Conservation (phyloP, 1,140 invertebrate species). For the Drosophila sp. region DNA sequence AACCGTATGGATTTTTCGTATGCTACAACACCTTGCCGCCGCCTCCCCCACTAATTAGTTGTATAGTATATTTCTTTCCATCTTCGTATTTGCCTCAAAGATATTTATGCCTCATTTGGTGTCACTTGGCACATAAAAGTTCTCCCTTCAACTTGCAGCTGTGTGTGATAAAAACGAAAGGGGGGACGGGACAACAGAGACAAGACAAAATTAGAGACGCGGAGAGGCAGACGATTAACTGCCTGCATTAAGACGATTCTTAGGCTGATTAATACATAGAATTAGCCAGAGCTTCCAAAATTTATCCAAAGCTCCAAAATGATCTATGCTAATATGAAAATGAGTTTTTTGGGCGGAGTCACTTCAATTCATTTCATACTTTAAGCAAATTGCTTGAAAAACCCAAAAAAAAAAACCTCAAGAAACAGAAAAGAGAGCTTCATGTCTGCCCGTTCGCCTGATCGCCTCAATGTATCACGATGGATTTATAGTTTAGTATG, state of each 20-base stretch:
- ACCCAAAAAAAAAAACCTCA: slow-evolving; percentile 1
- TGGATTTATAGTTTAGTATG: slow-evolving; percentile 83
- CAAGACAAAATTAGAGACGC: slow-evolving; percentile 73
- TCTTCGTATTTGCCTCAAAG: slow-evolving; percentile 29
- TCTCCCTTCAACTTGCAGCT: slow-evolving; percentile 52
- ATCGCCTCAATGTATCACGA: slow-evolving; percentile 83
- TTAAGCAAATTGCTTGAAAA: slow-evolving; percentile 14
- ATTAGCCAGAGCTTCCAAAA: slow-evolving; percentile 49
- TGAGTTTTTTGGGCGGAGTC: slow-evolving; percentile 43
- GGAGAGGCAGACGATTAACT: slow-evolving; percentile 69
- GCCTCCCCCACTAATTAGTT: slow-evolving; percentile 80
- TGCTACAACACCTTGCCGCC: slow-evolving; percentile 71
- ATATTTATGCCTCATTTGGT: slow-evolving; percentile 77
- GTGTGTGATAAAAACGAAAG: slow-evolving; percentile 74
- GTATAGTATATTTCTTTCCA: slow-evolving; percentile 40
- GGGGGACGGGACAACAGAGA: background rate
- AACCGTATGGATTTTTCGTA: slow-evolving; percentile 56
- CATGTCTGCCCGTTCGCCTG: slow-evolving; percentile 65
- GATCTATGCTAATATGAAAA: slow-evolving; percentile 68
- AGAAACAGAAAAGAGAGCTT: slow-evolving; percentile 11
- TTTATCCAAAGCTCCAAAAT: slow-evolving; percentile 4
- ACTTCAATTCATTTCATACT: slow-evolving; percentile 10
- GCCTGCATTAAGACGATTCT: slow-evolving; percentile 64
- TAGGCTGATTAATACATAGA: slow-evolving; percentile 72
- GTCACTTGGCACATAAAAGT: slow-evolving; percentile 75